phyloP scores from a whole-genome alignment of 2,888 invertebrate species.

The Drosophila longiperda region DNA sequence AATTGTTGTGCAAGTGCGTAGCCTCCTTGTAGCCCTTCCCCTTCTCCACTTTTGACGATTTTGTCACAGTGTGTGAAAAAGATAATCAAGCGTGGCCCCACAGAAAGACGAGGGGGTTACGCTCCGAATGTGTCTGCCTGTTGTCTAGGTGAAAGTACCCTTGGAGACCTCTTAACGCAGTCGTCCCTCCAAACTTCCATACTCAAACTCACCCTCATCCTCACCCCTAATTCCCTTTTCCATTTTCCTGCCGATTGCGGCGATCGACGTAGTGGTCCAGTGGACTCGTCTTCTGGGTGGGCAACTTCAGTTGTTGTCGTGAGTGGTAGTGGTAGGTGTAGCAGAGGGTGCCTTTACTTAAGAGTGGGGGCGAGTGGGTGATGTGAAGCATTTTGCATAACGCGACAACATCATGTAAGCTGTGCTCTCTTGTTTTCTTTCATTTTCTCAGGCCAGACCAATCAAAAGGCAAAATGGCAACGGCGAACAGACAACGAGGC shows the following conservation, averaged over 20 bases:
- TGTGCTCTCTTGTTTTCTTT: slow-evolving; percentile 30
- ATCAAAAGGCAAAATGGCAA: slow-evolving; percentile 39
- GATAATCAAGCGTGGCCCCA: slow-evolving; percentile 57
- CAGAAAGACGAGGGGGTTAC: slow-evolving; percentile 45
- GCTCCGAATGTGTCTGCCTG: slow-evolving; percentile 41
- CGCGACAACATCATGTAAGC: slow-evolving; percentile 74
- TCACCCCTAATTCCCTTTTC: background rate
- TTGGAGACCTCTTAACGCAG: slow-evolving; percentile 31
- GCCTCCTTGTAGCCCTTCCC: background rate
- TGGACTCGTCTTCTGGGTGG: slow-evolving; percentile 69
- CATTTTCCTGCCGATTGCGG: background rate
- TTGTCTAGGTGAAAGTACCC: slow-evolving; percentile 68
- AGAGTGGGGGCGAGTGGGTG: slow-evolving; percentile 4
- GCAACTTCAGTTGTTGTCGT: slow-evolving; percentile 43
- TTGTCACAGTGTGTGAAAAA: slow-evolving; percentile 62
- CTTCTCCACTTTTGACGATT: slow-evolving; percentile 13
- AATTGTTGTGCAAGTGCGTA: slow-evolving; percentile 72
- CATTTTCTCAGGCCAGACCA: slow-evolving; percentile 56
- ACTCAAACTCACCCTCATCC: background rate
- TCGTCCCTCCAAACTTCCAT: background rate
- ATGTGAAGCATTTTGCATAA: slow-evolving; percentile 67
- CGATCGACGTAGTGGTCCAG: slow-evolving; percentile 35
- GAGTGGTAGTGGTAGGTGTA: slow-evolving; percentile 22
- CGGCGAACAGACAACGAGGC: slow-evolving; percentile 19
- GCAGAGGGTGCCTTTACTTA: background rate